A percentile compares a stretch with the other conserved stretches of the same genome.
These are phyloP conservation scores for Zaprionus tsacasi DNA, from an alignment of 1,140 invertebrate genomes.

Conservation along the genomic window DNA sequence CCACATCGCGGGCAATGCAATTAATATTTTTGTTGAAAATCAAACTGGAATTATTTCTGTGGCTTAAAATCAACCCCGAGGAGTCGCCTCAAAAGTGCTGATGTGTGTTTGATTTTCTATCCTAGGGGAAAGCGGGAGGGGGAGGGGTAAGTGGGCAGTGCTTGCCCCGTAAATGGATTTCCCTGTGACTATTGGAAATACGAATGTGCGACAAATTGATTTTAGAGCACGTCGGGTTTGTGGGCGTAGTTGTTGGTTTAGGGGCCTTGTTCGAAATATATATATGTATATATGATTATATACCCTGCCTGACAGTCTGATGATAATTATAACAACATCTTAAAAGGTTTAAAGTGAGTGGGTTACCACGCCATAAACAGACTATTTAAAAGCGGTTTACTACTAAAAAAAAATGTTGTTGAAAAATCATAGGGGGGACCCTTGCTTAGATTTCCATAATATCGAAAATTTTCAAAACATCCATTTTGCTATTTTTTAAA, in stretches of 20 bases:
- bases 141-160: slow-evolving; percentile 26
- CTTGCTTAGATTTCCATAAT: no score
- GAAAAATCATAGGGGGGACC: no score
- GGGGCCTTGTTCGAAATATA: no score
- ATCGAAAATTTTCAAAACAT: no score
- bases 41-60: slow-evolving; percentile 72
- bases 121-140: neutral
- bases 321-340: neutral
- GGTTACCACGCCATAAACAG: no score
- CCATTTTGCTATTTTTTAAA: no score
- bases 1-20: slow-evolving; percentile 46
- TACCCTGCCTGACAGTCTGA: neutral
- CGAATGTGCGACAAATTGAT: slow-evolving; percentile 71
- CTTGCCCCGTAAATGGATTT: slow-evolving; percentile 13
- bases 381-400: no score
- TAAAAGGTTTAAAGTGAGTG: neutral
- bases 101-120: slow-evolving; percentile 10
- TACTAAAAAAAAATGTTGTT: no score
- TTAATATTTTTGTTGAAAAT: slow-evolving; percentile 75
- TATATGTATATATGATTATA: no score
- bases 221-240: slow-evolving; percentile 35
- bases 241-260: neutral
- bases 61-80: slow-evolving; percentile 46
- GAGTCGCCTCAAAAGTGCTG: slow-evolving; percentile 13
- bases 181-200: slow-evolving; percentile 30